These are phyloP conservation scores for Cossypha polioptera DNA, from an alignment of 2,797 vertebrate genomes.

Conservation along the genomic window DNA sequence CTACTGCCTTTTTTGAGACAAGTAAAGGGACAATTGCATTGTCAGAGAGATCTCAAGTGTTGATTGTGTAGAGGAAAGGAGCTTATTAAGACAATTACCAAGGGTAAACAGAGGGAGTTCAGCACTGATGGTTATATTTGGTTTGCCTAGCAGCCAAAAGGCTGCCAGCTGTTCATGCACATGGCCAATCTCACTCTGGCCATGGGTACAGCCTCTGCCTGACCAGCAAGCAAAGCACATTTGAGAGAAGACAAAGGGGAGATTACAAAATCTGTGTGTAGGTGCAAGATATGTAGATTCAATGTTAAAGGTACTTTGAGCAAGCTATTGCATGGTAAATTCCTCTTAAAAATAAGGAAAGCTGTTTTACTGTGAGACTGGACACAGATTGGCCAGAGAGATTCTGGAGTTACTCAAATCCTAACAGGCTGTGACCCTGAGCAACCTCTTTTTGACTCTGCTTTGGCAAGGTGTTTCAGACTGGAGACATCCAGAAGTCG, in stretches of 20 bases:
- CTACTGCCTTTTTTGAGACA: not conserved
- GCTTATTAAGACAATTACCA: not conserved
- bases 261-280: not conserved
- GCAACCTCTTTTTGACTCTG: not conserved
- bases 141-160: not conserved
- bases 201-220: not conserved
- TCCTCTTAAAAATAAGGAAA: not conserved
- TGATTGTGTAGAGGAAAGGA: not conserved
- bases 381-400: not conserved
- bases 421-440: not conserved
- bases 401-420: not conserved
- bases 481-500: not conserved
- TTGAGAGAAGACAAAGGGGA: not conserved
- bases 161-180: not conserved
- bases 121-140: not conserved
- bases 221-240: not conserved
- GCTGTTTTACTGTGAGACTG: accelerated
- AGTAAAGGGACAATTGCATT: not conserved
- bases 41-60: not conserved
- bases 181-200: not conserved
- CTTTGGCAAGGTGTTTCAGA: not conserved
- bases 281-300: not conserved
- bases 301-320: not conserved
- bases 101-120: not conserved
- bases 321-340: not conserved